Base-by-base conservation (phyloP, 2,797 vertebrate genomes). In the Pipistrellus pipistrellus region DNA sequence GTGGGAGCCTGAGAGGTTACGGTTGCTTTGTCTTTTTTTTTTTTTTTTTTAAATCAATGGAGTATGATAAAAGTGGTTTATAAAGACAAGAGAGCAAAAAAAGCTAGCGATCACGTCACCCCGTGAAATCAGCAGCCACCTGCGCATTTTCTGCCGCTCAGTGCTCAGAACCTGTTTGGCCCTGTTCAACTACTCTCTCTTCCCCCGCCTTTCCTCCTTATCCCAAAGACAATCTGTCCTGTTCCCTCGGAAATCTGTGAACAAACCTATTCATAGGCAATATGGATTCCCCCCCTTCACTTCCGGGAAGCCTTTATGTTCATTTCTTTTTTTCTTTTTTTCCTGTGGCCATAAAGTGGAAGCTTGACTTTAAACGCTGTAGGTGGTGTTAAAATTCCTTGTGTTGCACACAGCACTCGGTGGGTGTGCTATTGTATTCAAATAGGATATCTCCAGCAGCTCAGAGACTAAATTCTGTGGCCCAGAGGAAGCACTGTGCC, bases 71-170 rank as follows among this genome's bases (percentile, higher is more conserved):
- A 91, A 88, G 38, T 51, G 20, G 23, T 41, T n/a, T 66, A 62
- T 57, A 69, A 87, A 88, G 85, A 76, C 18, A 71, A 75, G 30
- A n/a, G 2, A 80, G 68, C 25, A 88, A 90, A 86, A 41, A n/a
- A 73, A 87, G 21, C 20, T 5, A 84, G 41, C 44, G 48, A 84
- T 48, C 59, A 72, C 32, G 53, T 75, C 59, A 21, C 30, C 8
- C 14, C 30, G 4, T 46, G 30, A 59, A 17, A 8, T 20, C 73
- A 35, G 69, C n/a, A 48, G 59, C 57, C 35, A n/a, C 35, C 10
- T 69, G 53, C 2, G 0, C 8, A 1, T 30, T 35, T 72, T 12
- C n/a, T 11, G 64, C 32, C 3, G 8, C 12, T 35, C 23, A 3
- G 3, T 5, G 32, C 20, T 78, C 59, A 13, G n/a, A 77, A 75